Percentiles rank a stretch among this genome's conserved stretches.
phyloP scores from a whole-genome alignment of 2,888 invertebrate genomes.

The Orthosia incerta region DNA sequence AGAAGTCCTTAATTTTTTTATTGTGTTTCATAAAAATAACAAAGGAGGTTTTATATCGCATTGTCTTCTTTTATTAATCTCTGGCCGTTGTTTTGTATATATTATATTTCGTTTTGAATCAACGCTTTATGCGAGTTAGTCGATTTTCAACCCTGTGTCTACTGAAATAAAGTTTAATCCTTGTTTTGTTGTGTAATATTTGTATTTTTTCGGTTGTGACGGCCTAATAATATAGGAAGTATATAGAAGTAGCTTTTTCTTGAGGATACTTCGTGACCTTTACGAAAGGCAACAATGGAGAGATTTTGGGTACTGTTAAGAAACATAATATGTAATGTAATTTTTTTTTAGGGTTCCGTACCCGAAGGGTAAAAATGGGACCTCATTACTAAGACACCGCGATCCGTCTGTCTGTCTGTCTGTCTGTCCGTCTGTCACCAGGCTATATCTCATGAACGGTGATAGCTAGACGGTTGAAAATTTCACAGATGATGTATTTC shows the following conservation, averaged over 20 bases:
- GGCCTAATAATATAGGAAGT: slow-evolving; percentile 33
- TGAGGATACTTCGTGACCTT: slow-evolving; percentile 42
- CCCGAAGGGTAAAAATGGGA: too few relatives aligned
- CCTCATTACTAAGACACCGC: too few relatives aligned
- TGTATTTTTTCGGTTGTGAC: slow-evolving; percentile 27
- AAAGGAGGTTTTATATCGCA: slow-evolving; percentile 62
- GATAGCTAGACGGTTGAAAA: too few relatives aligned
- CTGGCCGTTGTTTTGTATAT: slow-evolving; percentile 57
- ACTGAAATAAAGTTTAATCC: background rate
- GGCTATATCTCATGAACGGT: too few relatives aligned
- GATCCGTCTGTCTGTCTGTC: too few relatives aligned
- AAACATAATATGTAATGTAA: too few relatives aligned
- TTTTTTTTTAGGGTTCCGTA: too few relatives aligned
- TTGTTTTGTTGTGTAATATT: background rate
- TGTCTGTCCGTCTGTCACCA: too few relatives aligned
- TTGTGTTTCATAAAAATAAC: slow-evolving; percentile 64
- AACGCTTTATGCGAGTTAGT: slow-evolving; percentile 19
- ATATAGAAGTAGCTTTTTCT: slow-evolving; percentile 36
- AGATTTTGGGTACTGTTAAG: slow-evolving; percentile 19
- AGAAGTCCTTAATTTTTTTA: slow-evolving; percentile 62
- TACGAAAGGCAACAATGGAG: slow-evolving; percentile 29
- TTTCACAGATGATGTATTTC: too few relatives aligned
- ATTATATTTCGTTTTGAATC: slow-evolving; percentile 49
- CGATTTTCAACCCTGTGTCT: slow-evolving; percentile 10
- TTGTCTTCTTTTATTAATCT: slow-evolving; percentile 69